A percentile compares a stretch with the other conserved stretches of the same genome.
Conservation (phyloP, 2,113 vertebrate species). For the Bufo gargarizans region DNA sequence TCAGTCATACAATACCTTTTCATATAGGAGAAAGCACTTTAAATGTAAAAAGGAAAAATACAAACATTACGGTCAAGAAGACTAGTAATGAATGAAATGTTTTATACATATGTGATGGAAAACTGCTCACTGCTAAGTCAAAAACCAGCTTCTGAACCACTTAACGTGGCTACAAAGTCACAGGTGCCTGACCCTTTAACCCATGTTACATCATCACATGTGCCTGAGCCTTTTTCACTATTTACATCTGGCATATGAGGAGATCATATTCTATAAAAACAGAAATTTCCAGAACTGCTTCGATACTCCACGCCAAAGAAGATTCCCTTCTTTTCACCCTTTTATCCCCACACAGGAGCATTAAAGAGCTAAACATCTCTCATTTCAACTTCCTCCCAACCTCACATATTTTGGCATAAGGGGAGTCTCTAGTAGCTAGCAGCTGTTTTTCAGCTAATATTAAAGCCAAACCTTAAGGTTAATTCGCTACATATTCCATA, state of each 20-base stretch:
- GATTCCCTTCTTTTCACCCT: conserved; percentile 73
- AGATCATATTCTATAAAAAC: conserved; percentile 75
- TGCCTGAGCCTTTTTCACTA: conserved; percentile 71
- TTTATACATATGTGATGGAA: conserved; percentile 81
- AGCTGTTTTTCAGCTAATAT: conserved; percentile 82
- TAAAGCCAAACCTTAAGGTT: conserved; percentile 70
- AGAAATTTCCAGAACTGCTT: conserved; percentile 75
- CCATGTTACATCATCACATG: conserved; percentile 68
- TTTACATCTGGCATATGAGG: conserved; percentile 67
- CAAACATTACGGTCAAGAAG: conserved; percentile 67
- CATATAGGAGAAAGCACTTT: background rate
- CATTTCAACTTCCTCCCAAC: conserved; percentile 75
- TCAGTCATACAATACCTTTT: background rate
- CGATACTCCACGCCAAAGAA: conserved; percentile 69
- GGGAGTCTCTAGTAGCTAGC: conserved; percentile 63
- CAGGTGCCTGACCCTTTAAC: conserved; percentile 75
- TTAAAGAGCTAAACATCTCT: conserved; percentile 76
- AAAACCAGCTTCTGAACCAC: conserved; percentile 79
- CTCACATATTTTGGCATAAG: conserved; percentile 70
- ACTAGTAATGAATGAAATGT: conserved; percentile 74
- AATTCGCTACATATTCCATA: conserved; percentile 66
- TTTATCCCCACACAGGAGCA: conserved; percentile 79
- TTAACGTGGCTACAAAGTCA: conserved; percentile 72
- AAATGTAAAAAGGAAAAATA: conserved; percentile 44
- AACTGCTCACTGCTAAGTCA: conserved; percentile 73